These are phyloP conservation scores for Sesamia nonagrioides DNA, from an alignment of 1,140 invertebrate species.

Conservation along the genomic window DNA sequence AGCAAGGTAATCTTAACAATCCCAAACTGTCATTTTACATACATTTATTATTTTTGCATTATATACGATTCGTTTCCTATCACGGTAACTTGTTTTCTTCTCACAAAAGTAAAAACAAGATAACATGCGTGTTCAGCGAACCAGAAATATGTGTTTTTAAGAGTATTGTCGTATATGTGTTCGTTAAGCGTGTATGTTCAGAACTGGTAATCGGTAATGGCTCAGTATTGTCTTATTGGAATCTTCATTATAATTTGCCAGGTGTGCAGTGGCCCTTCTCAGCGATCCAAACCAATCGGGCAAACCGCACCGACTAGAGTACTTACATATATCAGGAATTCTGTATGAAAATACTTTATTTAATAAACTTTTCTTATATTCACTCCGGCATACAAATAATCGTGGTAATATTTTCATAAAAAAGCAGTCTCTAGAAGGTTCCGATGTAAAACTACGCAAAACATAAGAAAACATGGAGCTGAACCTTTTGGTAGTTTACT, in stretches of 20 bases:
- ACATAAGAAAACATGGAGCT: background rate
- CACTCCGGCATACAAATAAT: background rate
- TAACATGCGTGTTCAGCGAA: constrained; percentile 37
- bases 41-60: constrained; percentile 47
- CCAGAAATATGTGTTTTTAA: constrained; percentile 24
- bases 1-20: constrained; percentile 14
- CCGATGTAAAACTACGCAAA: background rate
- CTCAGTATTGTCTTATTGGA: constrained; percentile 62
- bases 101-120: constrained; percentile 43
- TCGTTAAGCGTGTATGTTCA: constrained; percentile 23
- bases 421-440: background rate
- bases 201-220: constrained; percentile 59
- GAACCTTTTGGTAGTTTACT: background rate
- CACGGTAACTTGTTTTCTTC: constrained; percentile 55
- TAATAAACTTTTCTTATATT: constrained; percentile 1
- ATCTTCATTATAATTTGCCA: constrained; percentile 61
- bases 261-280: constrained; percentile 50
- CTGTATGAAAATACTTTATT: constrained; percentile 22
- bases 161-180: constrained; percentile 21
- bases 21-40: constrained; percentile 4
- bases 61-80: constrained; percentile 51
- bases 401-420: background rate
- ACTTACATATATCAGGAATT: constrained; percentile 48
- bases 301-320: constrained; percentile 57
- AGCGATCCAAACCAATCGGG: constrained; percentile 36